Evolutionary conservation across 2,113 vertebrate species (phyloP), one percentile per base, ranked within the genome.

Genomic region (Ammodramus savannarum): DNA sequence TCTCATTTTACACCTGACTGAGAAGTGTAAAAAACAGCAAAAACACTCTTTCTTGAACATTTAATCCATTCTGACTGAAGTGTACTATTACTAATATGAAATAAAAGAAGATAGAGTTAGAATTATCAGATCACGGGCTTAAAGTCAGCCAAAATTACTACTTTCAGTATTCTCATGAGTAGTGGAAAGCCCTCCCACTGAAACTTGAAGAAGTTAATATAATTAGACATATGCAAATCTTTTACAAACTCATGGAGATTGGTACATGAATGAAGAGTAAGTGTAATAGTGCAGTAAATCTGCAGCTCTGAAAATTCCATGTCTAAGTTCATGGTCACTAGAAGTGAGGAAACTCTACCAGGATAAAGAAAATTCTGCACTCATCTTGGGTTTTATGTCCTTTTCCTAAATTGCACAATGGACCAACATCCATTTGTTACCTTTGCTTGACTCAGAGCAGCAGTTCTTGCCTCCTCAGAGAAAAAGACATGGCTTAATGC

Each of bases 41-140:
- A 89, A 75, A 3, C 12, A 27, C 4, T 2, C 27, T 52, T 79
- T 43, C 31, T 62, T 86, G 3, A 0, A 2, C 3, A 1, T 7
- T 67, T 63, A 18, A 14, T 43, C 54, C n/a, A 26, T 67, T 38
- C 27, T 62, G 31, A 79, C 21, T 43, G 23, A 78, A 83, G n/a
- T 17, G 10, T 34, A 48, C 5, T 13, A 21, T 34, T 66, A 71
- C 62, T 66, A 87, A 85, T 38, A 83, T 23, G 13, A 49, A 20
- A 38, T 57, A 34, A 11, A 77, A 93, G 21, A 65, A 80, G 62
- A 9, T n/a, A 43, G 12, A 58, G 25, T 21, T 52, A 46, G 27
- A 87, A n/a, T 80, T 77, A 55, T 43, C 39, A 43, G 8, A 26
- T 29, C 10, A 68, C 12, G 41, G 29, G 16, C 22, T 26, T 58